Evolutionary conservation across 2,888 invertebrate genomes (phyloP), one percentile per base, ranked within the genome.

Genomic region (Microctonus aethiopoides): DNA sequence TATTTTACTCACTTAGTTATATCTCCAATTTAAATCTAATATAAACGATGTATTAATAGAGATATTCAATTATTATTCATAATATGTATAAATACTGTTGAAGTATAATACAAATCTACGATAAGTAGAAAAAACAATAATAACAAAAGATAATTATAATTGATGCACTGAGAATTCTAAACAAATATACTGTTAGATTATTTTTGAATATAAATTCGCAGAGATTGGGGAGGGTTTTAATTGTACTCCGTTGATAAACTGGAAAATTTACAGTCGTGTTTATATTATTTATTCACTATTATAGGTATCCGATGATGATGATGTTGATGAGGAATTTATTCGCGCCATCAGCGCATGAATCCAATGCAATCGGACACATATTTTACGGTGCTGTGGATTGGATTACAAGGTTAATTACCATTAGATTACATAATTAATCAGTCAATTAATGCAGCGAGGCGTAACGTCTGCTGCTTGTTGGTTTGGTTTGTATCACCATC

Each of bases 361-460:
- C 56, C n/a, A n/a, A 59, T 52, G 26, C 39, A 79, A 78, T 78
- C 76, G 76, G 72, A 69, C 71, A 74, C 77, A 74, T 77, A 80
- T 80, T 80, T 79, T 77, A 78, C 76, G 70, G 74, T 64, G 76
- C 63, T 72, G 75, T 74, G 70, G 22, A 75, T 72, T 79, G 80
- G 82, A 83, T 84, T 84, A 81, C 79, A 79, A 78, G 81, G 76
- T 77, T 83, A 82, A 84, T 85, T 84, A 84, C 80, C 81, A 81
- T 82, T 77, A 80, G 81, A 83, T 83, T 83, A 83, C 82, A 84
- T 83, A 84, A 84, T 86, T 83, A 83, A 85, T 86, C 78, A 81
- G 78, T 76, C 77, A 81, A 84, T 85, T 83, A 83, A 84, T 84
- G 80, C 82, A 76, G 69, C 81, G 82, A 81, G 79, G 82, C 84